Conservation (phyloP, 2,888 invertebrate genomes). For the Periphyllus acericola region DNA sequence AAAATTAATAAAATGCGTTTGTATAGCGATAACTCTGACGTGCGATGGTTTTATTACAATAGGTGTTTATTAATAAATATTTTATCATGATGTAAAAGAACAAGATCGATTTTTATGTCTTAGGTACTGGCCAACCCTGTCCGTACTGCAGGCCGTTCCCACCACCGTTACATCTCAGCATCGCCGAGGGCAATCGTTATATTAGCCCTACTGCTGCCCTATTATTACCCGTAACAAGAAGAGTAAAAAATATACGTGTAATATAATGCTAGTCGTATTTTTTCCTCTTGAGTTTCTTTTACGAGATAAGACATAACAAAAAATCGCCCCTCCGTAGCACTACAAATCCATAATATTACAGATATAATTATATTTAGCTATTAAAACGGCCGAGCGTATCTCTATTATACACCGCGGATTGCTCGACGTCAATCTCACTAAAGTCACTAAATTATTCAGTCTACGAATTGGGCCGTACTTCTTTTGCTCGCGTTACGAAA, state of each 20-base stretch:
- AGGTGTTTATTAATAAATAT: not conserved
- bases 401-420: too few species aligned
- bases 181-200: not conserved
- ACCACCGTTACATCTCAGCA: not conserved
- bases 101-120: not conserved
- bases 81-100: not conserved
- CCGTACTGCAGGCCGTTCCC: too few species aligned
- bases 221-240: not conserved
- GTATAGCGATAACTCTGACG: not conserved
- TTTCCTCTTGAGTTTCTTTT: not conserved
- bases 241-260: not conserved
- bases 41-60: not conserved
- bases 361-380: too few species aligned
- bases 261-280: not conserved
- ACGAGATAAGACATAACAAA: not conserved
- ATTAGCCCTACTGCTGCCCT: not conserved
- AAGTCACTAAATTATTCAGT: too few species aligned
- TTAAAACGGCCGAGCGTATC: too few species aligned
- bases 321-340: not conserved
- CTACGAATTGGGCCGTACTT: too few species aligned
- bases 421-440: too few species aligned
- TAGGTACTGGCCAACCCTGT: not conserved
- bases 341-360: too few species aligned
- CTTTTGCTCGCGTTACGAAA: too few species aligned
- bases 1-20: too few species aligned